These are phyloP conservation scores for Drosophila heteroneura DNA, from an alignment of 2,888 invertebrate species.

Conservation along the genomic window DNA sequence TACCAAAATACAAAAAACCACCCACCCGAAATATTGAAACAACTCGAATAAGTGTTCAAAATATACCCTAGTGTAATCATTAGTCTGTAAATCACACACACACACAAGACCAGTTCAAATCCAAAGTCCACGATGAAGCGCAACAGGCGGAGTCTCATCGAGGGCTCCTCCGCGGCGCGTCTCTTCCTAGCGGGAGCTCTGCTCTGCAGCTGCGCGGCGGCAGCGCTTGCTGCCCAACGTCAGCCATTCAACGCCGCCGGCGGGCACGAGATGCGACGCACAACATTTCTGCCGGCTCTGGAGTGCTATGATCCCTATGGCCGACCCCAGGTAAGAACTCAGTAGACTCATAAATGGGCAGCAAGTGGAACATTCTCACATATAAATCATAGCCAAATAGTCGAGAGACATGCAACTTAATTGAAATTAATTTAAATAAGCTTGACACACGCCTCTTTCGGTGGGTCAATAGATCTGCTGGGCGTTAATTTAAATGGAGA, in stretches of 20 bases:
- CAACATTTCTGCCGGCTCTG: conserved; percentile 84
- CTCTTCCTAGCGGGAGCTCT: conserved; percentile 54
- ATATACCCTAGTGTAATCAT: conserved; percentile 22
- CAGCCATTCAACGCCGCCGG: conserved; percentile 70
- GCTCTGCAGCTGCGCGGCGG: conserved; percentile 55
- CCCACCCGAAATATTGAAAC: conserved; percentile 28
- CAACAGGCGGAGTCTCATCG: conserved; percentile 79
- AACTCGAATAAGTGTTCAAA: conserved; percentile 32
- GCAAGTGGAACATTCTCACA: background rate
- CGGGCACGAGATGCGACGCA: conserved; percentile 70
- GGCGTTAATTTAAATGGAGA: conserved; percentile 57
- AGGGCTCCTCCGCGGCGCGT: conserved; percentile 69
- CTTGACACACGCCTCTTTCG: conserved; percentile 8
- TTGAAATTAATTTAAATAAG: conserved; percentile 53
- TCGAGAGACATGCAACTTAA: conserved; percentile 48
- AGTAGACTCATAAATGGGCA: background rate
- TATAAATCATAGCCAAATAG: conserved; percentile 27
- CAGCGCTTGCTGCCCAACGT: conserved; percentile 55
- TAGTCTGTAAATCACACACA: conserved; percentile 27
- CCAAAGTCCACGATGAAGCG: conserved; percentile 75
- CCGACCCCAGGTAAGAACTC: conserved; percentile 86
- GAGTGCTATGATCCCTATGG: conserved; percentile 87
- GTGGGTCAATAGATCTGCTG: conserved; percentile 38
- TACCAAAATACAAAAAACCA: conserved; percentile 15
- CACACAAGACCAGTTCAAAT: conserved; percentile 13